Base-by-base conservation (phyloP, 2,113 vertebrate species). In the Pleuronectes platessa region DNA sequence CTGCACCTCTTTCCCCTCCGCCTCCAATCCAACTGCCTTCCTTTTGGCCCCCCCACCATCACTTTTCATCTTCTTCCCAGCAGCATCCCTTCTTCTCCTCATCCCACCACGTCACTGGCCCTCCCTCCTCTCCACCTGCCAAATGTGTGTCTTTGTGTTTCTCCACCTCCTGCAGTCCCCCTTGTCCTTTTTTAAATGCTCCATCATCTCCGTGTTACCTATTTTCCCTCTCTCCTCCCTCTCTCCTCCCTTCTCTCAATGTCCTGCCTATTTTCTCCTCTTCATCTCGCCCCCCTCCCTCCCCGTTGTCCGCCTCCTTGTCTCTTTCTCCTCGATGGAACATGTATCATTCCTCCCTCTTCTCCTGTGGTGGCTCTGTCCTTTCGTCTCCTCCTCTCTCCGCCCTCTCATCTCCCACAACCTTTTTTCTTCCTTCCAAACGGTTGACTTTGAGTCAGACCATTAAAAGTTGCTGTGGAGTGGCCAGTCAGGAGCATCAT, bases 111-210 rank as follows among this genome's bases (percentile, higher is more conserved):
- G 27, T 68, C 37, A 6, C 63, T 51, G 47, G 35, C 11, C 49
- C 63, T 61, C 58, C 61, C 65, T 60, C 59, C 23, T 70, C 64
- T n/a, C 49, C 42, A 74, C 54, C 63, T 78, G 67, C 80, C 73
- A 87, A 63, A 64, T 74, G 58, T 68, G 37, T 82, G 21, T 71
- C 55, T 76, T 53, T 81, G 53, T 68, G 37, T 76, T 74, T 79
- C 42, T 64, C 66, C 71, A 24, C 58, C 66, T 71, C 68, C 61
- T 68, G 13, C 58, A 42, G 74, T 10, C 35, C 37, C 37, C 61
- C 53, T 56, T 56, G 62, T 55, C 51, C 31, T 42, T 3, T 8
- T 20, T 76, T 61, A 62, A 21, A 77, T 68, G 53, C 61, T 61
- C 23, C 54, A 10, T 66, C 56, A 14, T 59, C 53, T 59, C 59